Percentiles rank a stretch among this genome's conserved stretches.
Evolutionary conservation across 2,113 vertebrate genomes (phyloP).

Genomic region (Pongo abelii): DNA sequence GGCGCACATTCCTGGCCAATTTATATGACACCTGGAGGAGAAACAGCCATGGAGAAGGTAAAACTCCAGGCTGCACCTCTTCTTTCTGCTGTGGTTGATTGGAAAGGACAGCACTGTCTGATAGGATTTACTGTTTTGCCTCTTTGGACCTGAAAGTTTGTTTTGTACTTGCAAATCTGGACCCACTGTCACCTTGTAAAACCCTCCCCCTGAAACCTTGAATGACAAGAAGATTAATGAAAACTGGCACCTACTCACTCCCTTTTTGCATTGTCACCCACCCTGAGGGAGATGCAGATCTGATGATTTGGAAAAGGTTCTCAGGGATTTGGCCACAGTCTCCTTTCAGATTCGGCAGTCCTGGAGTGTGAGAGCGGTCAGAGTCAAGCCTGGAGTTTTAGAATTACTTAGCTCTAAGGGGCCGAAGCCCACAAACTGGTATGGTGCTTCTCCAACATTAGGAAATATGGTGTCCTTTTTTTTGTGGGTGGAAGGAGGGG

Average conservation of each 20-base stretch:
- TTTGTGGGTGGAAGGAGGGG: not conserved
- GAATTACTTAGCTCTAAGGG: rapidly evolving
- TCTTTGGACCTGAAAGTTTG: not conserved
- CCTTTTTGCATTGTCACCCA: rapidly evolving
- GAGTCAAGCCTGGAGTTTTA: rapidly evolving
- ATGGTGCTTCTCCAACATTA: rapidly evolving
- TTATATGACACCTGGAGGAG: conserved; percentile 62
- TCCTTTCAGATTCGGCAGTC: rapidly evolving
- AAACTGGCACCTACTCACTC: rapidly evolving
- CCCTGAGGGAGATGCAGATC: rapidly evolving
- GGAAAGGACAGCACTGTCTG: conserved; percentile 52
- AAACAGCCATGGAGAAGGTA: not conserved
- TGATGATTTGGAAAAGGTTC: no score
- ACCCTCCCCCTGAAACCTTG: not conserved
- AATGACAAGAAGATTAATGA: not conserved
- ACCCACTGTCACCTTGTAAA: not conserved
- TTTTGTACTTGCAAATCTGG: conserved; percentile 43
- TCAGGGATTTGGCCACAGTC: rapidly evolving
- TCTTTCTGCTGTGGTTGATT: not conserved
- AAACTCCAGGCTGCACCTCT: not conserved
- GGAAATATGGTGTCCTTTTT: no score
- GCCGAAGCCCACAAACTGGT: rapidly evolving
- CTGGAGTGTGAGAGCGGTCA: rapidly evolving
- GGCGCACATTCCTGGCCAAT: conserved; percentile 52
- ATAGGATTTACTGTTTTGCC: conserved; percentile 46